Conservation (phyloP, 2,113 vertebrate species). For the Platycercus adscitus region DNA sequence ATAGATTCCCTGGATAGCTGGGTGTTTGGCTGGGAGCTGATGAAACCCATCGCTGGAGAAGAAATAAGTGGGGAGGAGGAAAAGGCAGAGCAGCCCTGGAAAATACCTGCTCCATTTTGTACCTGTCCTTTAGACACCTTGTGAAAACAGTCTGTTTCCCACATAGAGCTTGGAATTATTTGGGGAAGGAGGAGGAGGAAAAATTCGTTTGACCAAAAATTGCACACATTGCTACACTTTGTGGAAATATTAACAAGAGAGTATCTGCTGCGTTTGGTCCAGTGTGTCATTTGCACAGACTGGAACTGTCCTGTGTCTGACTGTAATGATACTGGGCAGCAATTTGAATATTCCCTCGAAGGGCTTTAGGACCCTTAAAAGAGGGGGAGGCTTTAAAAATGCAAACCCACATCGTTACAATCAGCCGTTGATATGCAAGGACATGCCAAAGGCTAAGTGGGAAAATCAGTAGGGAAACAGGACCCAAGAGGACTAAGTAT, state of each 20-base stretch:
- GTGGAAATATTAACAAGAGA: background rate
- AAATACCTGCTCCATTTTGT: slow-evolving; percentile 4
- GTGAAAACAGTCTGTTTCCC: background rate
- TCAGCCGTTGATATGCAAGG: background rate
- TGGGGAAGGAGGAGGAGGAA: background rate
- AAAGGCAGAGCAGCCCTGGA: background rate
- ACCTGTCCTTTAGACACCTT: background rate
- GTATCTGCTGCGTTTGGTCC: background rate
- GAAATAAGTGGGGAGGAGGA: background rate
- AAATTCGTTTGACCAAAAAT: background rate
- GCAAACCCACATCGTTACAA: background rate
- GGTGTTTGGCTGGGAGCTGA: background rate
- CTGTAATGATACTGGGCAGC: background rate
- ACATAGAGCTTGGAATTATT: background rate
- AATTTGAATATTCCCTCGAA: background rate
- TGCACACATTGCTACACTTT: background rate
- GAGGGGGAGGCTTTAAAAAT: background rate
- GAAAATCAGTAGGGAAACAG: background rate
- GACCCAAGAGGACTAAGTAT: background rate
- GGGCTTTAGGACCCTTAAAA: background rate
- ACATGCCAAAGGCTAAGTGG: background rate
- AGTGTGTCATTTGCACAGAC: background rate
- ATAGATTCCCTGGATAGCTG: background rate
- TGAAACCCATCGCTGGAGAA: background rate
- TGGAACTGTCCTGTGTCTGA: background rate